Evolutionary conservation across 2,797 vertebrate genomes (phyloP), one percentile per base, ranked within the genome.

Genomic region (Pangasius djambal): DNA sequence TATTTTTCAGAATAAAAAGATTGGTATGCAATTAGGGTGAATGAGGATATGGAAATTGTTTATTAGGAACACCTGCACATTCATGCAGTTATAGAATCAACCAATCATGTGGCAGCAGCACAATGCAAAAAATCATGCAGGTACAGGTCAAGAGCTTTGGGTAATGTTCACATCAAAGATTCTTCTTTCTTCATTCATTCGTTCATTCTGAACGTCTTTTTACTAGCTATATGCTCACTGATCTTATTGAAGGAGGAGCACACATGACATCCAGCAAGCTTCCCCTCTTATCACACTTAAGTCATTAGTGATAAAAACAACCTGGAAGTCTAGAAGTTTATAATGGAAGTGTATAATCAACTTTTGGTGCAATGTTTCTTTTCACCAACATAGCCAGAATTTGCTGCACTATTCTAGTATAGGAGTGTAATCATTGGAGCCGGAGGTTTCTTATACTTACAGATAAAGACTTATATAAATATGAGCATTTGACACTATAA

Each of bases 251-350:
- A 31, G 25, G 69, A 72, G 34, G 15, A 34, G 34, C 69, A 72
- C 6, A 7, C 7, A 40, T 72, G 16, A 2, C 69, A 37, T 72
- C 15, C 40, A 48, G 40, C 20, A 75, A 48, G 22, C 40, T 75
- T 20, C 2, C 10, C 5, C 10, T 77, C 25, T 50, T 50, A 77
- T 77, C 55, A 81, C 78, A 37, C 31, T 59, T 59, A 37, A 59
- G n/a, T 57, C 52, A 10, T 79, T 59, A 81, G 59, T 81, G 13
- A 81, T 81, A 59, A 13, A 55, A 57, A 81, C 78, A 81, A 5
- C 77, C 48, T 37, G 77, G n/a, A 57, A 79, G 52, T 81, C 52
- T 7, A 34, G 16, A 81, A 34, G 77, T 78, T 52, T 44, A 44
- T 44, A 44, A 44, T 44, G 6, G 44, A 44, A 55, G 25, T 12